Evolutionary conservation across 2,888 invertebrate species (phyloP).

Genomic region (Epicampocera succincta): DNA sequence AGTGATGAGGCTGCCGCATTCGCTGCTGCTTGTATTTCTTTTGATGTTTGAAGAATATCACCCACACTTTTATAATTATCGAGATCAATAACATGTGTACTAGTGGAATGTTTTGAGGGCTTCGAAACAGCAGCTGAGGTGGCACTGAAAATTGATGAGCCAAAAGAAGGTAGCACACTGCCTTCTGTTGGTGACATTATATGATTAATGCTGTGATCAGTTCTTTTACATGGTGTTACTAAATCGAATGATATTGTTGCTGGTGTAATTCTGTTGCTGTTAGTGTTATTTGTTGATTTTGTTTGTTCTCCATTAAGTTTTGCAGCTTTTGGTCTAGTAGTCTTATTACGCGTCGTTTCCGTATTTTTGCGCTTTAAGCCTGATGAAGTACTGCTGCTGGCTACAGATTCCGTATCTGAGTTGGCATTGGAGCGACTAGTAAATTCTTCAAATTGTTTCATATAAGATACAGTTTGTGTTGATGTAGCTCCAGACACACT

Average conservation of each 20-base stretch:
- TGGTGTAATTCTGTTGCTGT: slow-evolving; percentile 71
- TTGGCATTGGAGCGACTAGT: slow-evolving; percentile 74
- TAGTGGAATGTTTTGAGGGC: slow-evolving; percentile 75
- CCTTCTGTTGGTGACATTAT: slow-evolving; percentile 73
- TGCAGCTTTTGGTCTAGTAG: slow-evolving; percentile 51
- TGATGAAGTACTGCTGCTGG: slow-evolving; percentile 75
- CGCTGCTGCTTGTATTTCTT: slow-evolving; percentile 74
- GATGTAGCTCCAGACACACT: slow-evolving; percentile 18
- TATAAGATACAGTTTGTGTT: slow-evolving; percentile 35
- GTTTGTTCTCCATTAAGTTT: slow-evolving; percentile 70
- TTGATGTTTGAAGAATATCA: slow-evolving; percentile 80
- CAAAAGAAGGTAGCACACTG: slow-evolving; percentile 52
- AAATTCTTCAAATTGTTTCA: slow-evolving; percentile 73
- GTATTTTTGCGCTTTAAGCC: slow-evolving; percentile 71
- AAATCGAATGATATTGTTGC: slow-evolving; percentile 71
- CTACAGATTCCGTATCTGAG: slow-evolving; percentile 78
- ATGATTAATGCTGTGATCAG: slow-evolving; percentile 79
- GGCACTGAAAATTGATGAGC: slow-evolving; percentile 58
- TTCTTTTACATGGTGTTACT: slow-evolving; percentile 75
- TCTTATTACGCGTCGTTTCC: slow-evolving; percentile 52
- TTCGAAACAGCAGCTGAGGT: slow-evolving; percentile 60
- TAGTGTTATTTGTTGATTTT: slow-evolving; percentile 31
- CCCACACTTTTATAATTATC: slow-evolving; percentile 79
- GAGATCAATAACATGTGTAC: slow-evolving; percentile 77
- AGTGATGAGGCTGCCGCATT: slow-evolving; percentile 48